Conservation (phyloP, 1,140 invertebrate genomes). For the Penaeus indicus region DNA sequence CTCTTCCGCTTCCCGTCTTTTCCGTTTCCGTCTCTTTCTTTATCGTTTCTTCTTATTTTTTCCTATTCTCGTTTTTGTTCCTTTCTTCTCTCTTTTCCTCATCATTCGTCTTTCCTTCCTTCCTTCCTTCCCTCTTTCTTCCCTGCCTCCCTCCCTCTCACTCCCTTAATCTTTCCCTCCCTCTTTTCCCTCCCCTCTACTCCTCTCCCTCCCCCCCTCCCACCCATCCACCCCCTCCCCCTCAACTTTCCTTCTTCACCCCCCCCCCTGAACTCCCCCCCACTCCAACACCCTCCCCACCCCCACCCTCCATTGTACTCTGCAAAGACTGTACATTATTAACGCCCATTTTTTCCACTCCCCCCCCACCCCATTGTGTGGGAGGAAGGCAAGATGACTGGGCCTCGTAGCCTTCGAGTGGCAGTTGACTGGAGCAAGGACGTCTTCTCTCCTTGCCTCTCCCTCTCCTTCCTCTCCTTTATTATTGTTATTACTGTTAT, state of each 20-base stretch:
- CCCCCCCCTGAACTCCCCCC: neutral
- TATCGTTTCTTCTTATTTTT: neutral
- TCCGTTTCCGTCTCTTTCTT: too few species aligned
- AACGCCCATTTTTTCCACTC: neutral
- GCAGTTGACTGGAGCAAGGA: too few species aligned
- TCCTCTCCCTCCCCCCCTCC: conserved; percentile 24
- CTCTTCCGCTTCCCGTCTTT: too few species aligned
- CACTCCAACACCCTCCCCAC: neutral
- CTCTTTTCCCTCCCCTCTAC: neutral
- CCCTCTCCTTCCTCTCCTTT: too few species aligned
- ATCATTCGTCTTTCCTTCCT: neutral
- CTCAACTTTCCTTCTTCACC: neutral
- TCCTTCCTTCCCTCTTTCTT: neutral
- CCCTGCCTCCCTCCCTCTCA: neutral
- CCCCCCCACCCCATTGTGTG: too few species aligned
- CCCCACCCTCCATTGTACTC: neutral
- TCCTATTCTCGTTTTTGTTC: neutral
- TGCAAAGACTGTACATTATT: neutral
- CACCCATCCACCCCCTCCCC: neutral
- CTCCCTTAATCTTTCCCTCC: neutral
- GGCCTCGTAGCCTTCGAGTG: too few species aligned
- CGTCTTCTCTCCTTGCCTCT: too few species aligned
- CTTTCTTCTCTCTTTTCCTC: neutral
- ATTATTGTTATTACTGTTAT: too few species aligned
- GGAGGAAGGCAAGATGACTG: too few species aligned